A percentile compares a stretch with the other conserved stretches of the same genome.
These are phyloP conservation scores for Magallana nippona DNA, from an alignment of 2,888 invertebrate species.

Conservation along the genomic window DNA sequence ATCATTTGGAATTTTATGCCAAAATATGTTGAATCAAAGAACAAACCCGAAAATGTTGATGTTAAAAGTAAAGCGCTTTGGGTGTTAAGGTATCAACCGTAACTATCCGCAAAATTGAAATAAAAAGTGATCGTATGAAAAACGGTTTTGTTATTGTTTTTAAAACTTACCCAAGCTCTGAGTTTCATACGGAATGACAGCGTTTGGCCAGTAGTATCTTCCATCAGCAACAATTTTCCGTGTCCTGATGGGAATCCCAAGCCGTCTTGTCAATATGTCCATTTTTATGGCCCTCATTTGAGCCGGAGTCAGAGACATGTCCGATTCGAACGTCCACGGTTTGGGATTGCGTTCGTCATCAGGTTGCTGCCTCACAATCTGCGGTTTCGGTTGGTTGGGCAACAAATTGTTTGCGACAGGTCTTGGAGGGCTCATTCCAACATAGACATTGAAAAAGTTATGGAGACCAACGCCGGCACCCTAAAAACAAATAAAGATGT, in stretches of 20 bases:
- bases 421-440: slow-evolving; percentile 1
- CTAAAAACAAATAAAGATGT: background rate
- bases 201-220: slow-evolving; percentile 43
- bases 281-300: slow-evolving; percentile 32
- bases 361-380: background rate
- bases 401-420: background rate
- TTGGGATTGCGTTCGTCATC: slow-evolving; percentile 22
- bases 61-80: no score
- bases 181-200: slow-evolving; percentile 32
- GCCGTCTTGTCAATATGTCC: background rate
- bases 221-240: slow-evolving; percentile 39
- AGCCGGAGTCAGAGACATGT: slow-evolving; percentile 41
- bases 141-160: background rate
- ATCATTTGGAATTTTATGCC: no score
- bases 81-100: no score
- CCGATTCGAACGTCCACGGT: slow-evolving; percentile 38
- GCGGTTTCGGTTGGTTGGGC: background rate
- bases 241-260: background rate
- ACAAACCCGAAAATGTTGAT: no score
- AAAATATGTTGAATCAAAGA: no score
- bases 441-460: slow-evolving; percentile 10
- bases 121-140: no score
- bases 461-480: slow-evolving; percentile 6
- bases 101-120: no score
- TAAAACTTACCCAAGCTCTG: slow-evolving; percentile 30